Conservation (phyloP, 2,888 invertebrate species). For the Macaria liturata region DNA sequence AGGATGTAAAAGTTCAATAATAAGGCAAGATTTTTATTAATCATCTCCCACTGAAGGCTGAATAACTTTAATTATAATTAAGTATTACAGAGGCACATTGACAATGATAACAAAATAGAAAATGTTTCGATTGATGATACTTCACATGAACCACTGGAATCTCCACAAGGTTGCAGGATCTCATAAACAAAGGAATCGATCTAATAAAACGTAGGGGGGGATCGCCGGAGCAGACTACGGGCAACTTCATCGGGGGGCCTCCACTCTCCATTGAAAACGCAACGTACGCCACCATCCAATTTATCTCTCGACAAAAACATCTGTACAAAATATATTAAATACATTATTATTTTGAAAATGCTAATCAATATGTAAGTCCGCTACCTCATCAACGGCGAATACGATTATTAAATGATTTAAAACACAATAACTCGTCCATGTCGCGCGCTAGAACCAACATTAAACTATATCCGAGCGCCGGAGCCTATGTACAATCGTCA, state of each 20-base stretch:
- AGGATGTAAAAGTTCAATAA: slow-evolving; percentile 69
- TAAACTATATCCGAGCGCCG: slow-evolving; percentile 55
- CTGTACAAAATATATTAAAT: slow-evolving; percentile 85
- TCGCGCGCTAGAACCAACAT: slow-evolving; percentile 80
- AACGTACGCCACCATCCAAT: slow-evolving; percentile 83
- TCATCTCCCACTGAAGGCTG: slow-evolving; percentile 76
- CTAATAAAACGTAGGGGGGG: slow-evolving; percentile 47
- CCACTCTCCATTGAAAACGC: slow-evolving; percentile 80
- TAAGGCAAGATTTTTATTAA: slow-evolving; percentile 78
- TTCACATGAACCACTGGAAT: slow-evolving; percentile 80
- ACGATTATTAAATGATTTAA: slow-evolving; percentile 82
- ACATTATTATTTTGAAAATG: slow-evolving; percentile 74
- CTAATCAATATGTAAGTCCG: slow-evolving; percentile 79
- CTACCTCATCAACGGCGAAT: slow-evolving; percentile 81
- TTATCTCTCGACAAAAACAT: slow-evolving; percentile 84
- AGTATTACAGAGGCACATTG: slow-evolving; percentile 75
- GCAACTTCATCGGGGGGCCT: slow-evolving; percentile 66
- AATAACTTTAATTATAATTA: slow-evolving; percentile 68
- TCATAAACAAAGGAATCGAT: slow-evolving; percentile 81
- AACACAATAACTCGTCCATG: slow-evolving; percentile 81
- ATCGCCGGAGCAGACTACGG: slow-evolving; percentile 51
- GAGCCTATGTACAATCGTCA: slow-evolving; percentile 70
- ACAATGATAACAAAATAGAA: slow-evolving; percentile 82
- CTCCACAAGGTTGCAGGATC: slow-evolving; percentile 78
- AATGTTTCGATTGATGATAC: slow-evolving; percentile 78